Evolutionary conservation across 2,797 vertebrate species (phyloP).

Genomic region (Micromesistius poutassou): DNA sequence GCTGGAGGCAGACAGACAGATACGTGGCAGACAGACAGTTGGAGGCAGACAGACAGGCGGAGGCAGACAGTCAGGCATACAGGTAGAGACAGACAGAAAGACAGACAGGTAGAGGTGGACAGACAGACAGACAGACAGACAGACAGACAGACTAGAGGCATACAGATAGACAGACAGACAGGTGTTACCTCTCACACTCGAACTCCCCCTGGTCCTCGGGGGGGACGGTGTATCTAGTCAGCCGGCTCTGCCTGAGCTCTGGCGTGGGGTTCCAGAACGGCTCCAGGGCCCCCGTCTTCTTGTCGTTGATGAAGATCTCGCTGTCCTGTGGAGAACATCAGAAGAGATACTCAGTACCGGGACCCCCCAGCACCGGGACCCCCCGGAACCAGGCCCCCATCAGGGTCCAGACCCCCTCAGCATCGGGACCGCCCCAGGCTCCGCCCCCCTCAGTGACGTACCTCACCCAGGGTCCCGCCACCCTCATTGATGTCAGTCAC

Average conservation of each 20-base stretch:
- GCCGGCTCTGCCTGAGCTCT: conserved; percentile 85
- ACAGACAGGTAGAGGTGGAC: too few species aligned
- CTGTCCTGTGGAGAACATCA: conserved; percentile 78
- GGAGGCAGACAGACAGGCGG: too few species aligned
- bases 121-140: too few species aligned
- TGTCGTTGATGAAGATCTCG: conserved; percentile 93
- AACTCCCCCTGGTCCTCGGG: conserved; percentile 89
- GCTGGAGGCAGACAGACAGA: too few species aligned
- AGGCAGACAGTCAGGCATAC: too few species aligned
- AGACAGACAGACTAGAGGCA: too few species aligned
- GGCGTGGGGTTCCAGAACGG: conserved; percentile 92
- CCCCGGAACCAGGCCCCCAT: too few species aligned
- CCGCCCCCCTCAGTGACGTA: background rate
- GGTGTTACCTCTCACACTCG: conserved; percentile 86
- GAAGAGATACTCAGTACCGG: background rate
- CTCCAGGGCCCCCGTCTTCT: conserved; percentile 86
- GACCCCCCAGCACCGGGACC: background rate
- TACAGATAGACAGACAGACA: background rate
- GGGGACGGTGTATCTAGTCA: conserved; percentile 87
- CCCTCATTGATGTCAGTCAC: too few species aligned
- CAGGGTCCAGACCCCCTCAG: too few species aligned
- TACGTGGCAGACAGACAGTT: too few species aligned
- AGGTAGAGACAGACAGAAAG: too few species aligned
- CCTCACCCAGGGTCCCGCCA: conserved; percentile 92
- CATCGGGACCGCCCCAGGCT: too few species aligned